Conservation (phyloP, 1,140 invertebrate species). For the Bombus fervidus region DNA sequence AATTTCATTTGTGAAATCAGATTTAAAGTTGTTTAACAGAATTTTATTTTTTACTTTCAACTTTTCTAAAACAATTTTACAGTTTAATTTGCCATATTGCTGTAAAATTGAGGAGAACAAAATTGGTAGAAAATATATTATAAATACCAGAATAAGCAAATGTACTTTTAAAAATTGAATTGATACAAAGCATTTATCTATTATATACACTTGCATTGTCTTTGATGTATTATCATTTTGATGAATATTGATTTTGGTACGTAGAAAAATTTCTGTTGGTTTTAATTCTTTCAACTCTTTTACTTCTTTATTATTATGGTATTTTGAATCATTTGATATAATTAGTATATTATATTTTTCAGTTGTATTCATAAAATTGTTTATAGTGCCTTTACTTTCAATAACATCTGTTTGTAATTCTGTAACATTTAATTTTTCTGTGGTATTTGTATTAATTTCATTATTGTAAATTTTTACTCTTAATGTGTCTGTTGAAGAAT, state of each 20-base stretch:
- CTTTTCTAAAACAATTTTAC: slow-evolving; percentile 17
- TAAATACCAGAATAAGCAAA: slow-evolving; percentile 63
- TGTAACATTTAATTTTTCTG: background rate
- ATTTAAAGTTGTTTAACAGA: background rate
- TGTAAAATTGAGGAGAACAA: slow-evolving; percentile 63
- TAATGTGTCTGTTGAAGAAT: background rate
- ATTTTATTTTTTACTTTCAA: slow-evolving; percentile 5
- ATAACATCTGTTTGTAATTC: background rate
- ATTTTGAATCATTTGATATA: slow-evolving; percentile 52
- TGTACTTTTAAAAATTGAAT: slow-evolving; percentile 66
- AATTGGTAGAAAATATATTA: slow-evolving; percentile 70
- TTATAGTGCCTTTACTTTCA: background rate
- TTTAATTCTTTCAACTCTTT: background rate
- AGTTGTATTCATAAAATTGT: background rate
- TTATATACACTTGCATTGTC: slow-evolving; percentile 15
- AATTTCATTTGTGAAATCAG: background rate
- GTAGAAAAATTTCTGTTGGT: slow-evolving; percentile 8
- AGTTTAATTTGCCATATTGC: slow-evolving; percentile 39
- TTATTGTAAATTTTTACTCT: background rate
- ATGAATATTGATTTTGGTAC: slow-evolving; percentile 14
- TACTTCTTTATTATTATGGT: slow-evolving; percentile 19
- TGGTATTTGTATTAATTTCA: background rate
- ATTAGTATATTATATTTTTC: background rate
- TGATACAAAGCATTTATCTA: slow-evolving; percentile 67
- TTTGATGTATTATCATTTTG: slow-evolving; percentile 14